Conservation (phyloP, 2,888 invertebrate species). For the Drosophila buzzatii region DNA sequence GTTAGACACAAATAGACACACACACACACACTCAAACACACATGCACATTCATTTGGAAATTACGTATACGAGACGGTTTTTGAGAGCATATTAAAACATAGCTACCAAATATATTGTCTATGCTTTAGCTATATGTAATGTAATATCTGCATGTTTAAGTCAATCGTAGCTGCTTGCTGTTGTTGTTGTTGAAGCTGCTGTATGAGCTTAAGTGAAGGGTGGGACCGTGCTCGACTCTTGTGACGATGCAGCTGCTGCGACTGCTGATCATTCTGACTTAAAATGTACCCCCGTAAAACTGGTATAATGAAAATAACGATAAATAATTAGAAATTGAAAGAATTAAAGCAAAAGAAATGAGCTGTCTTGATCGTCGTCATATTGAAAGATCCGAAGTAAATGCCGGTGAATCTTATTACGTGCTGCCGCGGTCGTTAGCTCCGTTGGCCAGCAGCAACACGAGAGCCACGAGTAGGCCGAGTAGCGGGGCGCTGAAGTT, state of each 20-base stretch:
- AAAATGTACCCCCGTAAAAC: slow-evolving; percentile 13
- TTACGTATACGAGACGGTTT: slow-evolving; percentile 61
- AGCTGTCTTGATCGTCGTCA: slow-evolving; percentile 23
- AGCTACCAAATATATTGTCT: background rate
- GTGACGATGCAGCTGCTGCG: background rate
- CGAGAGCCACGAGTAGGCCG: slow-evolving; percentile 11
- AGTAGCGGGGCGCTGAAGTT: slow-evolving; percentile 11
- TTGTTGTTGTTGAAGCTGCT: background rate
- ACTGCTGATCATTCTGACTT: background rate
- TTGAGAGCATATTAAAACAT: slow-evolving; percentile 28
- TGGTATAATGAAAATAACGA: background rate
- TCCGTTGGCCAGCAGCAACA: slow-evolving; percentile 25
- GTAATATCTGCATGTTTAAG: background rate
- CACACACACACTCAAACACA: slow-evolving; percentile 23
- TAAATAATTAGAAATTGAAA: background rate
- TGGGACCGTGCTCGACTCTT: background rate
- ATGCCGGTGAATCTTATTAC: slow-evolving; percentile 49
- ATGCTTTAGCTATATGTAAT: background rate
- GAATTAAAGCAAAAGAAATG: slow-evolving; percentile 5
- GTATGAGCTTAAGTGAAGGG: background rate
- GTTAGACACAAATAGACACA: slow-evolving; percentile 61
- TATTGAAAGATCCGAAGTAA: slow-evolving; percentile 2
- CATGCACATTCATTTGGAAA: slow-evolving; percentile 56
- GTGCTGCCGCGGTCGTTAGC: slow-evolving; percentile 26
- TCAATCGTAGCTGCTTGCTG: background rate